These are phyloP conservation scores for Oxytorus armatus DNA, from an alignment of 2,888 invertebrate genomes.

Conservation along the genomic window DNA sequence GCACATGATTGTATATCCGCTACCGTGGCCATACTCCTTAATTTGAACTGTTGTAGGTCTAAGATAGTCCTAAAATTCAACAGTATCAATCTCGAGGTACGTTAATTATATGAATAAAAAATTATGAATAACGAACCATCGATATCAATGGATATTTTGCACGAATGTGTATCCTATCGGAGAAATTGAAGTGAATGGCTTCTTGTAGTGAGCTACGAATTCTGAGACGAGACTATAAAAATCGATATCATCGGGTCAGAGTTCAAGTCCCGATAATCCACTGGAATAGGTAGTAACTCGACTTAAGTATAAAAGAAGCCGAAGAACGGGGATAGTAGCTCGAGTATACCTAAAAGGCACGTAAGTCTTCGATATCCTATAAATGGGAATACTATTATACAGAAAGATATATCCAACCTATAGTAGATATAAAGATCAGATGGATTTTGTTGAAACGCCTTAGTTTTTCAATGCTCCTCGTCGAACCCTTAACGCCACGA, in stretches of 20 bases:
- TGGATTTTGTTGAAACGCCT: conserved; percentile 3
- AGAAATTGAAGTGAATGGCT: background rate
- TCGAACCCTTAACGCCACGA: conserved; percentile 3
- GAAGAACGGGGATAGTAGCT: conserved; percentile 30
- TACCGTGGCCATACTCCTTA: too few species aligned
- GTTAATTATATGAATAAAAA: too few species aligned
- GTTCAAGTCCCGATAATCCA: conserved; percentile 74
- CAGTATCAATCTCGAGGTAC: too few species aligned
- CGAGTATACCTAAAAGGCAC: conserved; percentile 7
- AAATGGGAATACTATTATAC: conserved; percentile 1
- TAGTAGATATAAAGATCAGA: conserved; percentile 5
- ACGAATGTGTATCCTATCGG: background rate
- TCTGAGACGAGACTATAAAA: conserved; percentile 43
- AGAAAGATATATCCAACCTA: conserved; percentile 20
- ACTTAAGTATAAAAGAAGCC: conserved; percentile 44
- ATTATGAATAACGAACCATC: background rate
- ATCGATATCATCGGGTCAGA: conserved; percentile 71
- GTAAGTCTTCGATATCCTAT: conserved; percentile 32
- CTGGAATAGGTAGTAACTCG: conserved; percentile 64
- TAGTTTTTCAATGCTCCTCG: conserved; percentile 23
- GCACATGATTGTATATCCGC: too few species aligned
- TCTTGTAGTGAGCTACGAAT: conserved; percentile 17
- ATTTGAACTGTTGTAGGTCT: too few species aligned
- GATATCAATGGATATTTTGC: background rate
- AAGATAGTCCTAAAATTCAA: too few species aligned